These are phyloP conservation scores for Cremastinae sp. DNA, from an alignment of 2,888 invertebrate species.

Conservation along the genomic window DNA sequence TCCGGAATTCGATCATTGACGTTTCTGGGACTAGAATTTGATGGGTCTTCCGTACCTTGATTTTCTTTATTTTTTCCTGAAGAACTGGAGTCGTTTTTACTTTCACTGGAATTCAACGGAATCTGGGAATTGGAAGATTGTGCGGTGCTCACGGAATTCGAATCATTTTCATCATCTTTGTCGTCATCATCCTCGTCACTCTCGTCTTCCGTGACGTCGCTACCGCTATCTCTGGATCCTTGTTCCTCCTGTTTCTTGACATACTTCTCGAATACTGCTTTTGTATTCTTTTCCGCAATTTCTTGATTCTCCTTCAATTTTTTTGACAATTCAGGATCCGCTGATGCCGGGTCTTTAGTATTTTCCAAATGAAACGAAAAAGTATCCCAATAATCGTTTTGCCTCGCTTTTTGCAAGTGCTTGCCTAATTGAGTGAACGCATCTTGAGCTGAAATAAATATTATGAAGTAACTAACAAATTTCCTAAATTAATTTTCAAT, in stretches of 20 bases:
- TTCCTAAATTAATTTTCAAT: neutral
- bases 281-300: slow-evolving; percentile 68
- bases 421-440: slow-evolving; percentile 72
- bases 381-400: slow-evolving; percentile 73
- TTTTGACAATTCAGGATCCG: slow-evolving; percentile 63
- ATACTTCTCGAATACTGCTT: slow-evolving; percentile 71
- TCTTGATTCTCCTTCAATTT: slow-evolving; percentile 68
- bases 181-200: slow-evolving; percentile 43
- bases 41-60: neutral
- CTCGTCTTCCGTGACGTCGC: slow-evolving; percentile 53
- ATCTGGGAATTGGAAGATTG: neutral
- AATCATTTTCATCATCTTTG: slow-evolving; percentile 36
- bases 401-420: slow-evolving; percentile 68
- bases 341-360: slow-evolving; percentile 72
- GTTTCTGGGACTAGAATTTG: neutral
- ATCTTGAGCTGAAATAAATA: slow-evolving; percentile 68
- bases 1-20: neutral
- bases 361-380: slow-evolving; percentile 69
- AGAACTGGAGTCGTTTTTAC: neutral
- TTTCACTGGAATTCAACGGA: neutral
- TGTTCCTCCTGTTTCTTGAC: slow-evolving; percentile 67
- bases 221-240: slow-evolving; percentile 40
- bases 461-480: slow-evolving; percentile 1
- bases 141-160: too few relatives aligned
- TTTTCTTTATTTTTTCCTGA: slow-evolving; percentile 12